Evolutionary conservation across 2,113 vertebrate genomes (phyloP).

Genomic region (Empidonax traillii): DNA sequence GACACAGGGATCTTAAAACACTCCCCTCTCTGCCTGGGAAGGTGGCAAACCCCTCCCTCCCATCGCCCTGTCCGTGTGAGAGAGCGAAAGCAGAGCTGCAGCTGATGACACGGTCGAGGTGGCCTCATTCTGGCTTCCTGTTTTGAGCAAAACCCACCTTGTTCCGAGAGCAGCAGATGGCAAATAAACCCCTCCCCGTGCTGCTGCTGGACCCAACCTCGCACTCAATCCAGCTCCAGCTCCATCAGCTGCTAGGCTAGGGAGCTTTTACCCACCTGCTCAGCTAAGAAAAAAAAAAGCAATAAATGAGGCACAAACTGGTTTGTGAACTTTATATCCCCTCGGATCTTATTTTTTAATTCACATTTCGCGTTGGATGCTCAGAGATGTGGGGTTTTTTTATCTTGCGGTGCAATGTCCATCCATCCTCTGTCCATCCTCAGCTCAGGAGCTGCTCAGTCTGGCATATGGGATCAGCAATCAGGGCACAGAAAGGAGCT

Average conservation of each 20-base stretch:
- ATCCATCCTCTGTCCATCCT: neutral
- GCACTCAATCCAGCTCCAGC: neutral
- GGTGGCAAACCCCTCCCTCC: neutral
- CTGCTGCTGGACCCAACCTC: neutral
- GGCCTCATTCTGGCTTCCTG: neutral
- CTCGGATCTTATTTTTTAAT: neutral
- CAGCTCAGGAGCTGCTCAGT: neutral
- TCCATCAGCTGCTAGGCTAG: neutral
- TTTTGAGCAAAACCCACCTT: neutral
- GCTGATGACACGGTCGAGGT: neutral
- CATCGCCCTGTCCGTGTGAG: neutral
- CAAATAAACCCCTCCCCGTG: neutral
- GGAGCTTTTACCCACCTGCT: neutral
- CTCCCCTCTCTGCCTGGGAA: neutral
- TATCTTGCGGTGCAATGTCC: neutral
- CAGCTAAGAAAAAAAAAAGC: neutral
- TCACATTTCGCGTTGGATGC: too few species aligned
- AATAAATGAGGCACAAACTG: neutral
- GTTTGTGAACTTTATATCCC: neutral
- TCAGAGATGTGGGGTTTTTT: too few species aligned
- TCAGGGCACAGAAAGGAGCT: neutral
- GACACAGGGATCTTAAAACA: neutral
- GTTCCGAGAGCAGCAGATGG: neutral
- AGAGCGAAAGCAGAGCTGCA: fast-evolving
- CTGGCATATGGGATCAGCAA: neutral